Conservation (phyloP, 2,113 vertebrate species). For the Ammodytes marinus region DNA sequence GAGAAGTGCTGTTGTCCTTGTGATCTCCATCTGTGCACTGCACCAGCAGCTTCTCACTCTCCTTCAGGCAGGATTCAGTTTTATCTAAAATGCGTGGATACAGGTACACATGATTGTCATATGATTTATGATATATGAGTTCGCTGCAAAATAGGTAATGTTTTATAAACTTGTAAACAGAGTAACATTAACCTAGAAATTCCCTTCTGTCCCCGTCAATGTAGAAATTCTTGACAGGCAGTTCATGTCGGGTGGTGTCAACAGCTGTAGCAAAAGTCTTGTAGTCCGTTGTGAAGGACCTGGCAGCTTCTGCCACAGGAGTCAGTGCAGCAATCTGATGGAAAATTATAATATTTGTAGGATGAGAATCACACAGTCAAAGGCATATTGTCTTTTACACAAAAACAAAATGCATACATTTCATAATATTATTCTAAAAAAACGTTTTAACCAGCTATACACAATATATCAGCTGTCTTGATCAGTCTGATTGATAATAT, state of each 20-base stretch:
- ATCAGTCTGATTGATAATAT: not conserved
- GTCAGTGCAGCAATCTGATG: conserved; percentile 84
- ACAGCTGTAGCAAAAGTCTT: conserved; percentile 86
- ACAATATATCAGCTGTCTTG: not conserved
- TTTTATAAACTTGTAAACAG: not conserved
- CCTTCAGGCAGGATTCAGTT: conserved; percentile 73
- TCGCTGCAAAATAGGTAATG: not conserved
- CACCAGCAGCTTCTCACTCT: conserved; percentile 75
- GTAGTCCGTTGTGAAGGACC: conserved; percentile 86
- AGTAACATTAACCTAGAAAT: conserved; percentile 85
- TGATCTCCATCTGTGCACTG: conserved; percentile 66
- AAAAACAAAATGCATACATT: not conserved
- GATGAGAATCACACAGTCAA: not conserved
- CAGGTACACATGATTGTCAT: not conserved
- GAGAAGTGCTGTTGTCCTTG: conserved; percentile 59
- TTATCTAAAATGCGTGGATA: conserved; percentile 61
- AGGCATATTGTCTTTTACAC: not conserved
- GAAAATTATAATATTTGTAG: conserved; percentile 2
- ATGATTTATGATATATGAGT: not conserved
- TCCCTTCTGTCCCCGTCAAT: conserved; percentile 77
- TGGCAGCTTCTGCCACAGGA: conserved; percentile 76
- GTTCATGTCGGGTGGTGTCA: conserved; percentile 88
- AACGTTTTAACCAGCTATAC: not conserved
- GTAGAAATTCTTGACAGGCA: conserved; percentile 88
- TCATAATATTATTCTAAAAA: not conserved